Evolutionary conservation across 2,113 vertebrate species (phyloP).

Genomic region (Plecturocebus donacophilus): DNA sequence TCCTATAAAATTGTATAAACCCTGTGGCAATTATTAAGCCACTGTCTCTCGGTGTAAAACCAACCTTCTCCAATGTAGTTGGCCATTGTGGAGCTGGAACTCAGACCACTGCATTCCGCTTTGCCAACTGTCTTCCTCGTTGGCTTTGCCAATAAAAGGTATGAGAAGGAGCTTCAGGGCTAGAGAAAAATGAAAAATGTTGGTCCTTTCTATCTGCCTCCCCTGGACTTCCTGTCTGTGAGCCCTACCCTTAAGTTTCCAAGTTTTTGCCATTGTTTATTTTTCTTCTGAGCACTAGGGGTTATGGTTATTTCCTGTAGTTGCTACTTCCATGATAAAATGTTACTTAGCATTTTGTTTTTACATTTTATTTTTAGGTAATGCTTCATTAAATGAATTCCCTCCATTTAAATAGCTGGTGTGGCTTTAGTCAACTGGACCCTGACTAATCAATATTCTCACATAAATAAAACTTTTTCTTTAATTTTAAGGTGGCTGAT

Average conservation of each 20-base stretch:
- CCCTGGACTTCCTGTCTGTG: background rate
- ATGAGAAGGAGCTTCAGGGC: background rate
- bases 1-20: background rate
- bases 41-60: background rate
- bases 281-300: background rate
- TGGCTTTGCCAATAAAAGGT: background rate
- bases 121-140: background rate
- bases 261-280: background rate
- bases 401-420: background rate
- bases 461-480: background rate
- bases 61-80: background rate
- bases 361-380: background rate
- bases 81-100: background rate
- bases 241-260: background rate
- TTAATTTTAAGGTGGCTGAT: background rate
- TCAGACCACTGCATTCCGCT: background rate
- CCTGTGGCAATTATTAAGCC: background rate
- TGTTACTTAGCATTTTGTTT: background rate
- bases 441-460: background rate
- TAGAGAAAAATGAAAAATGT: background rate
- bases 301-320: background rate
- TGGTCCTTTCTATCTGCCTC: background rate
- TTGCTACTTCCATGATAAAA: background rate
- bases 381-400: background rate
- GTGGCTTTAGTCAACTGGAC: background rate